A percentile compares a stretch with the other conserved stretches of the same genome.
Evolutionary conservation across 2,113 vertebrate species (phyloP).

Genomic region (Macquaria australasica): DNA sequence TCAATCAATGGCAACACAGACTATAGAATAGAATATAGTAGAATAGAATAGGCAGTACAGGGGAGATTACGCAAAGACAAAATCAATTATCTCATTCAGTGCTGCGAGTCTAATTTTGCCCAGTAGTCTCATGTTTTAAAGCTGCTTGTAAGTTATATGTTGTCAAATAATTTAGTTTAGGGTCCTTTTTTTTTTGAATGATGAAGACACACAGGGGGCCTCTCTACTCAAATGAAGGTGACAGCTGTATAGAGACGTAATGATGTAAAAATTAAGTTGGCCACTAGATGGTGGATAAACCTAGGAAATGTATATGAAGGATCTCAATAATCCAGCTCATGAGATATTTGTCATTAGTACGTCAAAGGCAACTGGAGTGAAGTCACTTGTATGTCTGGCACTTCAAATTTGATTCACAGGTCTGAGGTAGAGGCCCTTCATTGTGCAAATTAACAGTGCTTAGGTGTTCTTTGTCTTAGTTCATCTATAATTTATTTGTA

Average conservation of each 20-base stretch:
- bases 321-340: background rate
- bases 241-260: background rate
- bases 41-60: background rate
- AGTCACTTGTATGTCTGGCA: slow-evolving; percentile 16
- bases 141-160: background rate
- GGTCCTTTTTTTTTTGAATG: background rate
- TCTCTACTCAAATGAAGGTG: background rate
- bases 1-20: background rate
- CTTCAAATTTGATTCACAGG: background rate
- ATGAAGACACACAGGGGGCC: background rate
- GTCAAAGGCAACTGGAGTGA: background rate
- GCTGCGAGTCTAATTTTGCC: too few relatives aligned
- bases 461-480: background rate
- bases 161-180: background rate
- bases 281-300: slow-evolving; percentile 68
- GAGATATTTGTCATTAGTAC: too few relatives aligned
- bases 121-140: background rate
- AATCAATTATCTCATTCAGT: background rate
- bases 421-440: background rate
- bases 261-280: slow-evolving; percentile 11
- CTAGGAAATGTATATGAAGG: slow-evolving; percentile 7
- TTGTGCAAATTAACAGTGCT: background rate
- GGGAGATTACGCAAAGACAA: background rate
- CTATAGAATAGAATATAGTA: background rate
- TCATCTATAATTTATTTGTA: background rate